Base-by-base conservation (phyloP, 2,113 vertebrate genomes). In the Cyrtonyx montezumae region DNA sequence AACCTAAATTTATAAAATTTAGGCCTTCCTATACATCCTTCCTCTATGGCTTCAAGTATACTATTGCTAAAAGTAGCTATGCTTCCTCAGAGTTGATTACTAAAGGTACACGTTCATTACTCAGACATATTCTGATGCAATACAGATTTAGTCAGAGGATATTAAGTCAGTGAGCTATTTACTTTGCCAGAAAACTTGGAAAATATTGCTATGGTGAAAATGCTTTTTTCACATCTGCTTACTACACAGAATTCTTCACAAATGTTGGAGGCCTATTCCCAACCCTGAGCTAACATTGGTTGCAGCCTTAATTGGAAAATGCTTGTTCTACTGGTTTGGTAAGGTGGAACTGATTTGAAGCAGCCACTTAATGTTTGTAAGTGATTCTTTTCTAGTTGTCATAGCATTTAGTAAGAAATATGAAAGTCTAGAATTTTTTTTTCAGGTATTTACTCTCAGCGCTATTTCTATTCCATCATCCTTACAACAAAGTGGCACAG, bases 1-100 rank as follows among this genome's bases (percentile, higher is more conserved):
- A 55, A 79, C 14, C 19, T 87, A 82, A 45, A 89, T 53, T 42
- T 69, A 74, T 62, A 76, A 84, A 84, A 87, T 42, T 18, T 40
- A 28, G 36, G 36, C 25, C 16, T 40, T 25, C 37, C 25, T 63
- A 40, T 28, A 40, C 25, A 63, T 20, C 13, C 23, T 79, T 89
- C 75, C 59, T 62, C 10, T 42, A 32, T 82, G 32, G 14, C 42
- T 82, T 73, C n/a, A 76, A 69, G 84, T 85, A 84, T 82, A 3
- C 40, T 69, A 2, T 32, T 22, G 26, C 70, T 73, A 11, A 25
- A 85, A 82, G 53, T 45, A 16, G 19, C 32, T 19, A 26, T 62
- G 53, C 19, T 77, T 83, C n/a, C 45, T 58, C 42, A 69, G n/a
- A 42, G 9, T 11, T 74, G 37, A 40, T 49, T 84, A 46, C 51